phyloP scores from a whole-genome alignment of 1,140 invertebrate species.

The Caenorhabditis inopinata region DNA sequence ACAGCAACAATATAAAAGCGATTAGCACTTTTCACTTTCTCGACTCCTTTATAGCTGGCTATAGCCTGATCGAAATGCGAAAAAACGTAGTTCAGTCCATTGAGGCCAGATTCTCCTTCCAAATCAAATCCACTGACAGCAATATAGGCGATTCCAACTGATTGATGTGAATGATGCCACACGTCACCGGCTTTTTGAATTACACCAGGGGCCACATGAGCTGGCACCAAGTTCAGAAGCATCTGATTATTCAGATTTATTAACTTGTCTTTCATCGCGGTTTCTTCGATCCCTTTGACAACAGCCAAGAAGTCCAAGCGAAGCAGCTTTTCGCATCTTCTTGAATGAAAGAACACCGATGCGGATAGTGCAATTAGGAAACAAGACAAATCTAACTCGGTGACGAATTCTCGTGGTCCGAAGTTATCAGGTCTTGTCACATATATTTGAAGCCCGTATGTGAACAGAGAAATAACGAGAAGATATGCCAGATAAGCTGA shows the following conservation, averaged over 20 bases:
- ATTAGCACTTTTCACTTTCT: slow-evolving; percentile 60
- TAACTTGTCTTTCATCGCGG: slow-evolving; percentile 33
- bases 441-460: slow-evolving; percentile 61
- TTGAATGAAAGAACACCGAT: slow-evolving; percentile 54
- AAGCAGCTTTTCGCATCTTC: slow-evolving; percentile 58
- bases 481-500: slow-evolving; percentile 49
- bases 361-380: slow-evolving; percentile 49
- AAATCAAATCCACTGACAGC: slow-evolving; percentile 42
- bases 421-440: slow-evolving; percentile 54
- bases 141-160: slow-evolving; percentile 41
- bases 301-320: slow-evolving; percentile 61
- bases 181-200: slow-evolving; percentile 15
- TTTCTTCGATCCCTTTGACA: slow-evolving; percentile 49
- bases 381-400: slow-evolving; percentile 58
- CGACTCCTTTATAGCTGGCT: slow-evolving; percentile 52
- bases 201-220: slow-evolving; percentile 41
- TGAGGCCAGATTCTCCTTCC: slow-evolving; percentile 40
- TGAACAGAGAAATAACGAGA: slow-evolving; percentile 50
- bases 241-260: slow-evolving; percentile 34
- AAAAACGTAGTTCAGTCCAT: slow-evolving; percentile 45
- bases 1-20: slow-evolving; percentile 59
- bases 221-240: slow-evolving; percentile 42
- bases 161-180: slow-evolving; percentile 43
- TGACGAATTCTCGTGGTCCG: slow-evolving; percentile 43
- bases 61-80: slow-evolving; percentile 44